phyloP scores from a whole-genome alignment of 2,113 vertebrate genomes.

The Origma solitaria region DNA sequence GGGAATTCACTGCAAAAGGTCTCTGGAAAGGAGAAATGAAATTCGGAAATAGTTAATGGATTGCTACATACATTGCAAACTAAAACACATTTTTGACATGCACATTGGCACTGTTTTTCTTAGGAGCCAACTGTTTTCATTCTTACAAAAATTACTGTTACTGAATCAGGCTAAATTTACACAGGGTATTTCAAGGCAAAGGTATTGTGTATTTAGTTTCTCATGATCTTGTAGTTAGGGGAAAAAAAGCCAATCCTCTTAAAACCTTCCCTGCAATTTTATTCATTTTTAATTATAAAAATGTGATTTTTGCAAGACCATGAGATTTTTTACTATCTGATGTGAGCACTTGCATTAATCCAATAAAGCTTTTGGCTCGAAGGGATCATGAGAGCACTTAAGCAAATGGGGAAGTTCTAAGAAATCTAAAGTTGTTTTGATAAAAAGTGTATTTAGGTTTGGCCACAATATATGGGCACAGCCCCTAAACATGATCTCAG shows the following conservation, averaged over 20 bases:
- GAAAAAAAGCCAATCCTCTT: neutral
- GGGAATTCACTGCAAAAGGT: neutral
- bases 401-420: neutral
- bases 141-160: neutral
- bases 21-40: neutral
- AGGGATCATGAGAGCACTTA: neutral
- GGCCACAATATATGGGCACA: neutral
- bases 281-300: neutral
- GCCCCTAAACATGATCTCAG: neutral
- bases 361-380: neutral
- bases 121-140: neutral
- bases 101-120: neutral
- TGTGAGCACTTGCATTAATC: neutral
- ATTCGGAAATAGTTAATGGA: neutral
- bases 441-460: neutral
- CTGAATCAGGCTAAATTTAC: neutral
- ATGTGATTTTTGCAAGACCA: neutral
- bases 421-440: neutral
- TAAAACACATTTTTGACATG: neutral
- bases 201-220: neutral
- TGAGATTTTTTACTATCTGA: neutral
- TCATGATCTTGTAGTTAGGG: neutral
- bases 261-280: neutral
- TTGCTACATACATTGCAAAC: neutral
- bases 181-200: neutral